A percentile compares a stretch with the other conserved stretches of the same genome.
These are phyloP conservation scores for Malurus leucopterus DNA, from an alignment of 2,797 vertebrate genomes.

Conservation along the genomic window DNA sequence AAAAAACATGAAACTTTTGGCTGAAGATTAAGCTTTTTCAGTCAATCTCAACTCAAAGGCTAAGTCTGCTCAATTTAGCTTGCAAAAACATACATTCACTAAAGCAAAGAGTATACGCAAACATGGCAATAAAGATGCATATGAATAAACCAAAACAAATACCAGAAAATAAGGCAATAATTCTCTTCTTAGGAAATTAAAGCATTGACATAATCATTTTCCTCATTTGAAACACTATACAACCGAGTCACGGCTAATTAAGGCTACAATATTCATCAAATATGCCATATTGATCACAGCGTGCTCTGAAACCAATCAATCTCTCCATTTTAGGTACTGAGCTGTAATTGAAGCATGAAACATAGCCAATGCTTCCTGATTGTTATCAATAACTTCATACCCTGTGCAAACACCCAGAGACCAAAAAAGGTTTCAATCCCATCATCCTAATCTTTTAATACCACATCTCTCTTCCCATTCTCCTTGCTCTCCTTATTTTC, in stretches of 20 bases:
- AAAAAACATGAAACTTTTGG: background rate
- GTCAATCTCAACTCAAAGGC: background rate
- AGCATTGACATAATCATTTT: background rate
- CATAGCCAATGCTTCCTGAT: background rate
- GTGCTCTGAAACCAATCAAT: background rate
- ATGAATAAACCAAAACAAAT: background rate
- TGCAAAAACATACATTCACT: background rate
- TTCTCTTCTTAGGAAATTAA: constrained; percentile 4
- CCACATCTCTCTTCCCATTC: background rate
- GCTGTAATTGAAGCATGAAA: background rate
- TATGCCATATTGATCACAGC: background rate
- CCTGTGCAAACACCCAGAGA: background rate
- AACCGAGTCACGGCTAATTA: constrained; percentile 30
- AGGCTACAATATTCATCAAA: background rate
- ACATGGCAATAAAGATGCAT: background rate
- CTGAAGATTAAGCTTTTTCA: background rate
- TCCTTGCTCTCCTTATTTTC: background rate
- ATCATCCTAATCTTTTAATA: background rate
- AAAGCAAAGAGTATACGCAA: background rate
- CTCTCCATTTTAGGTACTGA: background rate
- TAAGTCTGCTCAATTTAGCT: background rate
- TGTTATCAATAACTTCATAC: background rate
- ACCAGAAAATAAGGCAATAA: background rate
- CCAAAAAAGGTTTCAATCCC: background rate
- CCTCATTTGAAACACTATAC: constrained; percentile 35